These are phyloP conservation scores for Phorcus lineatus DNA, from an alignment of 2,888 invertebrate genomes.

Conservation along the genomic window DNA sequence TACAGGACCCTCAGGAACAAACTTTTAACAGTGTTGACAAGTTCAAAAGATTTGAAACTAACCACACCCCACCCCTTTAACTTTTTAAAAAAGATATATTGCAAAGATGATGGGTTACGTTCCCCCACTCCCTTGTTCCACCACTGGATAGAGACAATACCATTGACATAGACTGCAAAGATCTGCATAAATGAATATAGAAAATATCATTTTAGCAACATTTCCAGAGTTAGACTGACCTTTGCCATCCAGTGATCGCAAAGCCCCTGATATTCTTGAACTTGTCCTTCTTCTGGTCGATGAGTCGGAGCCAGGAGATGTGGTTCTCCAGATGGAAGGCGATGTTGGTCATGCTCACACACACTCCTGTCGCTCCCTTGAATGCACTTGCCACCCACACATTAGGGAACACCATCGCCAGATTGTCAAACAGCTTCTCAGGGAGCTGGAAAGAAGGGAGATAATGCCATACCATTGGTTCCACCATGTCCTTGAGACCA, in stretches of 20 bases:
- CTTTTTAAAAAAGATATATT: too few species aligned
- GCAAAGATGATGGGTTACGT: too few species aligned
- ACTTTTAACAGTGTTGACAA: too few species aligned
- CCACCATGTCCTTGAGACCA: slow-evolving; percentile 82
- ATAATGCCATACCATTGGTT: slow-evolving; percentile 90
- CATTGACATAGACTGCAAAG: too few species aligned
- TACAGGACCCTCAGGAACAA: too few species aligned
- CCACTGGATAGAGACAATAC: too few species aligned
- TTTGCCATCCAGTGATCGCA: slow-evolving; percentile 77
- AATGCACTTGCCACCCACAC: slow-evolving; percentile 90
- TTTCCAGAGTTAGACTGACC: slow-evolving; percentile 56
- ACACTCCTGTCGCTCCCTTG: slow-evolving; percentile 88
- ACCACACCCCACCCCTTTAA: too few species aligned
- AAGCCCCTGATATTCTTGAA: slow-evolving; percentile 74
- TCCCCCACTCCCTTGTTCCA: too few species aligned
- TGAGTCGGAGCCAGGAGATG: slow-evolving; percentile 81
- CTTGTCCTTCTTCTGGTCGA: slow-evolving; percentile 62
- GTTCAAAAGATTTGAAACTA: too few species aligned
- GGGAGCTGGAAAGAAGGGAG: slow-evolving; percentile 62
- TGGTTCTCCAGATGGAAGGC: slow-evolving; percentile 84
- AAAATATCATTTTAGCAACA: too few species aligned
- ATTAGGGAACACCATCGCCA: slow-evolving; percentile 81
- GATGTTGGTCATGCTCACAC: slow-evolving; percentile 83
- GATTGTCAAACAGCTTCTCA: slow-evolving; percentile 79
- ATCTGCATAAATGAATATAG: background rate